Evolutionary conservation across 2,888 invertebrate species (phyloP), one percentile per base, ranked within the genome.

Genomic region (Andricus quercusramuli): DNA sequence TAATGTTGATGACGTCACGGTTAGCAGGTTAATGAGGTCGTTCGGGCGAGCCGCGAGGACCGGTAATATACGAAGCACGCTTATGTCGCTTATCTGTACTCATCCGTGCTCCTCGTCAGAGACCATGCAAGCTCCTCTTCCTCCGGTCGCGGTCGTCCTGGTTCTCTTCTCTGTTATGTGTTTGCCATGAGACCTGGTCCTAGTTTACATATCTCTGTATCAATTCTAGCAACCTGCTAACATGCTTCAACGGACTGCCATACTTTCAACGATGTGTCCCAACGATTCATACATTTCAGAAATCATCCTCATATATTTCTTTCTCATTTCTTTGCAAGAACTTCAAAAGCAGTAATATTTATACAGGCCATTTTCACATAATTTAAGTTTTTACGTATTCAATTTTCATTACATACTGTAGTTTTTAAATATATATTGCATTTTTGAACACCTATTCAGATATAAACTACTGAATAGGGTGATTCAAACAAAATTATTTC

Each of bases 171-270:
- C 82, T 80, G 82, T 85, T 84, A 81, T 83, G 84, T 79, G 78
- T 82, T 85, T 62, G 62, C 62, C 81, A 80, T 78, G 81, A 80
- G 65, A 78, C 84, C 78, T 83, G 82, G 78, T 62, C 85, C 82
- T 85, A 82, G 88, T 89, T 89, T 89, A 89, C 88, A 89, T 88
- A 89, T 89, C 89, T 88, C 83, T 84, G 85, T 88, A 89, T 89
- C 89, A 84, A 88, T 87, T 88, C 88, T 86, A 83, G 86, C 62
- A 25, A 84, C 84, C 86, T 66, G 20, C 37, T 56, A 64, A 59
- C 77, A 37, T 78, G 68, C 29, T n/a, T 76, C 77, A 62, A 25
- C 15, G 13, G 13, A 25, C 15, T 15, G 62, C 25, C 62, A 25
- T 62, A 25, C 62, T 22, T 25, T 25, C 25, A 25, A 15, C 62